Base-by-base conservation (phyloP, 2,797 vertebrate species). In the Carapus acus region DNA sequence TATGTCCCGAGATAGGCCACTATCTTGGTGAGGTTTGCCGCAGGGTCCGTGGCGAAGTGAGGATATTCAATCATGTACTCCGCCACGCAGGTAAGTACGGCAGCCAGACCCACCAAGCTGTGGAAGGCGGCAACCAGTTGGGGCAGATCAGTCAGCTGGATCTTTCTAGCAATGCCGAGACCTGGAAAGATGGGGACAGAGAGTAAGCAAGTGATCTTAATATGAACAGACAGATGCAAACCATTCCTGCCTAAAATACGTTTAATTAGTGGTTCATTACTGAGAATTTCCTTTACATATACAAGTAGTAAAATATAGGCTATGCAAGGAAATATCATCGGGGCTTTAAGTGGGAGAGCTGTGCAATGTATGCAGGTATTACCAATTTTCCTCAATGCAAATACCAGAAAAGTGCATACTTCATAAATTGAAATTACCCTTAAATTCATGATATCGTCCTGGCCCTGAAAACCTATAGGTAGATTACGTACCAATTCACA, bases 101-200 rank as follows among this genome's bases (percentile, higher is more conserved):
- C 90, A 8, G 90, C 87, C 82, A 91, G 73, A 2, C 78, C 83
- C 58, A 87, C 85, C 83, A 91, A 74, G 81, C 88, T 88, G 79
- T 91, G 90, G 86, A 96, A 94, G 39, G 88, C 87, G 22, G 89
- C 87, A 60, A 92, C 88, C 60, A 90, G 83, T 83, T 90, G 89
- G 20, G 86, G 86, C 79, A 92, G 74, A 73, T 90, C 89, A 6
- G 83, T 87, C 71, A 90, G 90, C 87, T 92, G 81, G 65, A 86
- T 91, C 82, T 62, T 88, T 84, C 92, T 93, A 73, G 87, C 89
- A 47, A 89, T 91, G 46, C 73, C 63, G 71, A 90, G 76, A 72
- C 89, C 89, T 92, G 63, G 43, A 38, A 44, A 58, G 46, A 43
- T 7, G 38, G 17, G 20, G 33, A 8, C 8, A 36, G 7, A 8